Evolutionary conservation across 2,797 vertebrate genomes (phyloP).

Genomic region (Myotis findleyi): DNA sequence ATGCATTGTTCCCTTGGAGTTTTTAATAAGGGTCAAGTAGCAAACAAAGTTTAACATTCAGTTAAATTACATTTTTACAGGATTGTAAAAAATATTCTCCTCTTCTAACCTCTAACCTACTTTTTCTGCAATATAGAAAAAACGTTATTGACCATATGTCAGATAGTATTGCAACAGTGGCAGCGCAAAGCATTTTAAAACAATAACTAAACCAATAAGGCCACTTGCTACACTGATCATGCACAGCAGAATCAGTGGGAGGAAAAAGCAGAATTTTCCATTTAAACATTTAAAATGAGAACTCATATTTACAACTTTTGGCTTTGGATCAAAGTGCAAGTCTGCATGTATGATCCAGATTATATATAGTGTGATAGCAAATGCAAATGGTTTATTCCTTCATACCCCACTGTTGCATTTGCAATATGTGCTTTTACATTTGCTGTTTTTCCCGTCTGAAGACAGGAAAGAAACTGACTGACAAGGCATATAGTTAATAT

Average conservation of each 20-base stretch:
- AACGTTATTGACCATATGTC: neutral
- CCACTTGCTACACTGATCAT: neutral
- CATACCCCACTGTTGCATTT: neutral
- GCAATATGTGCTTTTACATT: neutral
- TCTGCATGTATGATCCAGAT: neutral
- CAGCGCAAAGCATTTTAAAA: neutral
- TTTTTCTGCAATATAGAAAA: neutral
- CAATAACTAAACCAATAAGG: neutral
- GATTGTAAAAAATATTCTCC: neutral
- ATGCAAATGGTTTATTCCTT: neutral
- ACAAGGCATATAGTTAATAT: neutral
- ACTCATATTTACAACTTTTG: neutral
- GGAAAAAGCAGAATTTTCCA: neutral
- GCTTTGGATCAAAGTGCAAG: slow-evolving; percentile 13
- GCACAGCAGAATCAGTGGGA: neutral
- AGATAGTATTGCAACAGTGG: neutral
- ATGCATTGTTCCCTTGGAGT: neutral
- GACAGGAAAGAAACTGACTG: neutral
- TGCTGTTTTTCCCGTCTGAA: neutral
- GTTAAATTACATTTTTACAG: neutral
- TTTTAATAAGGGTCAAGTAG: neutral
- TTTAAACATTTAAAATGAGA: neutral
- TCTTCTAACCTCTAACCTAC: neutral
- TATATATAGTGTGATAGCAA: neutral
- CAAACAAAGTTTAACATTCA: neutral